Percentiles rank a stretch among this genome's conserved stretches.
phyloP scores from a whole-genome alignment of 2,888 invertebrate species.

The Brachyopa scutellaris region DNA sequence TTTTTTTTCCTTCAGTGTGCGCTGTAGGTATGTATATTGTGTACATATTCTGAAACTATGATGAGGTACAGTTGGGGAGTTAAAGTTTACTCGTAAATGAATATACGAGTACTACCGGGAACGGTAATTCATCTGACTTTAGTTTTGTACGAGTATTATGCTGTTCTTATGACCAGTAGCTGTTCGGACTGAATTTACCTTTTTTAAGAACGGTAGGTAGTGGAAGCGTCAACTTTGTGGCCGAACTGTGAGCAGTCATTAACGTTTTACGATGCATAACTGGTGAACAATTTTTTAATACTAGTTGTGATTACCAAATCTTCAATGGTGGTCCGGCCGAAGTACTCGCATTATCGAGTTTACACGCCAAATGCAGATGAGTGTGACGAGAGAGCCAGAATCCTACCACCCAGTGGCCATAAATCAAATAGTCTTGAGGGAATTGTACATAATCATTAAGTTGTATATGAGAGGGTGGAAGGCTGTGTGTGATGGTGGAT shows the following conservation, averaged over 20 bases:
- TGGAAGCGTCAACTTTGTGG: slow-evolving; percentile 1
- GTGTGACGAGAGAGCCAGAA: background rate
- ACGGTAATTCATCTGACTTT: too few species aligned
- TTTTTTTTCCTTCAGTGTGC: background rate
- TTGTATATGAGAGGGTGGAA: background rate
- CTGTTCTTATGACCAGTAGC: background rate
- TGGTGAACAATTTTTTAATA: slow-evolving; percentile 14
- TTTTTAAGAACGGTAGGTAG: background rate
- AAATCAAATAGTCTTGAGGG: slow-evolving; percentile 61
- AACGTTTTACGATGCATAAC: slow-evolving; percentile 54
- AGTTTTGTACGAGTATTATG: too few species aligned
- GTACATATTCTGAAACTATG: slow-evolving; percentile 47
- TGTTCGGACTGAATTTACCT: background rate
- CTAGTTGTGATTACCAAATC: slow-evolving; percentile 19
- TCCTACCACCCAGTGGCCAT: slow-evolving; percentile 7
- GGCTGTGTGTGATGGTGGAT: background rate
- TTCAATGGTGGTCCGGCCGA: background rate
- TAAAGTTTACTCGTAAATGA: background rate
- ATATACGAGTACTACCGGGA: too few species aligned
- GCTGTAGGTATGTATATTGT: too few species aligned
- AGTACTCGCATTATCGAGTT: slow-evolving; percentile 19
- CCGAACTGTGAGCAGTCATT: slow-evolving; percentile 35
- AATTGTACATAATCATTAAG: slow-evolving; percentile 55
- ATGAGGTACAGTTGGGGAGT: slow-evolving; percentile 51
- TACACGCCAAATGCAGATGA: slow-evolving; percentile 27